A percentile compares a stretch with the other conserved stretches of the same genome.
Evolutionary conservation across 2,888 invertebrate genomes (phyloP).

Genomic region (Bursaphelenchus okinawaensis): DNA sequence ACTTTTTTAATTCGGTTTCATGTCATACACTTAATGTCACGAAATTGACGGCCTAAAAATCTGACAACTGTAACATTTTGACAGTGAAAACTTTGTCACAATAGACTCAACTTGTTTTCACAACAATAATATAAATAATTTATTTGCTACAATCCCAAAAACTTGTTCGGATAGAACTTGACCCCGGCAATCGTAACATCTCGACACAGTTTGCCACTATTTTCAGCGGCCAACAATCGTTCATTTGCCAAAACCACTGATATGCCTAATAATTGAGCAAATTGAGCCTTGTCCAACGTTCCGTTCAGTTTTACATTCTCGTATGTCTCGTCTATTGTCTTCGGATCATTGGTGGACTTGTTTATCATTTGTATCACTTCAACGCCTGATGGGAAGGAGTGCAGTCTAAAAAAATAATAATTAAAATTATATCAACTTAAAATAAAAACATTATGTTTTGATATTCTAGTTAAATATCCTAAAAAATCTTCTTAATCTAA

Average conservation of each 20-base stretch:
- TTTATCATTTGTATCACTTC: slow-evolving; percentile 80
- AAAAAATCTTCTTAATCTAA: too few relatives aligned
- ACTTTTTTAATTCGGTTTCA: too few relatives aligned
- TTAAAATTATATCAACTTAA: too few relatives aligned
- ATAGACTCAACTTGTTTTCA: too few relatives aligned
- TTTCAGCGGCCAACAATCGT: slow-evolving; percentile 77
- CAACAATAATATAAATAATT: too few relatives aligned
- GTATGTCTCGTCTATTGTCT: slow-evolving; percentile 59
- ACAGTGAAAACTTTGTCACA: too few relatives aligned
- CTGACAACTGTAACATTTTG: too few relatives aligned
- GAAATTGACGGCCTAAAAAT: too few relatives aligned
- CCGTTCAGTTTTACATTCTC: slow-evolving; percentile 56
- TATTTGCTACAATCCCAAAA: slow-evolving; percentile 62
- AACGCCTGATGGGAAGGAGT: slow-evolving; percentile 87
- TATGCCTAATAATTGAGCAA: slow-evolving; percentile 76
- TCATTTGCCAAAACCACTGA: slow-evolving; percentile 85
- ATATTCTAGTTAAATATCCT: too few relatives aligned
- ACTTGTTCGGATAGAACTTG: slow-evolving; percentile 84
- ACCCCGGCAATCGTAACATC: slow-evolving; percentile 93
- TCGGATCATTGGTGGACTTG: slow-evolving; percentile 58
- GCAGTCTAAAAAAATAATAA: slow-evolving; percentile 68
- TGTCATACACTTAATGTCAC: too few relatives aligned
- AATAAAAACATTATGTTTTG: too few relatives aligned
- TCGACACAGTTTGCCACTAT: slow-evolving; percentile 77
- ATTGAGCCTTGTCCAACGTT: slow-evolving; percentile 67